phyloP scores from a whole-genome alignment of 2,888 invertebrate genomes.

The Uloborus plumipes region DNA sequence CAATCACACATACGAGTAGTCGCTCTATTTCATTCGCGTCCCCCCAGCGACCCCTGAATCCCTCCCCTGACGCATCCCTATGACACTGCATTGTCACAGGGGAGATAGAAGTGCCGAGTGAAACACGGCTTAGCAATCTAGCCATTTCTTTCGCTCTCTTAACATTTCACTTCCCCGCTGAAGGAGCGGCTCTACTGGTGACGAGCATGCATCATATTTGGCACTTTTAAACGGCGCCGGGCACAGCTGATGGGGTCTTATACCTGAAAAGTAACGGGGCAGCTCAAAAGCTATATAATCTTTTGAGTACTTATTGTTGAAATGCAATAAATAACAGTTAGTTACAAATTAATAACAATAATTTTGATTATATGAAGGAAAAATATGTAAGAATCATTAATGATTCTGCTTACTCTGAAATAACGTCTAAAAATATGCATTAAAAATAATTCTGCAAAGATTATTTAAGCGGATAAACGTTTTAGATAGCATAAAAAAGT shows the following conservation, averaged over 20 bases:
- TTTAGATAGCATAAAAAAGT: no score
- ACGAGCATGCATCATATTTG: slow-evolving; percentile 30
- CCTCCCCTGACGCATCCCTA: slow-evolving; percentile 57
- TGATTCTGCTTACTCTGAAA: no score
- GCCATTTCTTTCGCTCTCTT: slow-evolving; percentile 25
- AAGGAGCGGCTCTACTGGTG: background rate
- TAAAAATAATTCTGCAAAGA: no score
- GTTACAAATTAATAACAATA: no score
- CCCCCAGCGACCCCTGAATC: slow-evolving; percentile 33
- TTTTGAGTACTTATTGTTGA: no score
- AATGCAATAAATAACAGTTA: no score
- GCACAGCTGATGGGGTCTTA: background rate
- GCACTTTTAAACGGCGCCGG: background rate
- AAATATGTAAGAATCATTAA: no score
- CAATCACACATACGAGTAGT: slow-evolving; percentile 42
- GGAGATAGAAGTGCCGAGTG: slow-evolving; percentile 43
- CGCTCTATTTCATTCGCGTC: slow-evolving; percentile 48
- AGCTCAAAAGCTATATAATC: no score
- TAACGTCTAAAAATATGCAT: no score
- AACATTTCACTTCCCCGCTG: background rate
- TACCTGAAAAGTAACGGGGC: background rate
- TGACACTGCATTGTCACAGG: slow-evolving; percentile 53
- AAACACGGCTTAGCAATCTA: slow-evolving; percentile 57
- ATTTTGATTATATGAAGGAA: no score
- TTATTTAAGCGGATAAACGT: no score